Base-by-base conservation (phyloP, 2,113 vertebrate species). In the Anolis carolinensis region DNA sequence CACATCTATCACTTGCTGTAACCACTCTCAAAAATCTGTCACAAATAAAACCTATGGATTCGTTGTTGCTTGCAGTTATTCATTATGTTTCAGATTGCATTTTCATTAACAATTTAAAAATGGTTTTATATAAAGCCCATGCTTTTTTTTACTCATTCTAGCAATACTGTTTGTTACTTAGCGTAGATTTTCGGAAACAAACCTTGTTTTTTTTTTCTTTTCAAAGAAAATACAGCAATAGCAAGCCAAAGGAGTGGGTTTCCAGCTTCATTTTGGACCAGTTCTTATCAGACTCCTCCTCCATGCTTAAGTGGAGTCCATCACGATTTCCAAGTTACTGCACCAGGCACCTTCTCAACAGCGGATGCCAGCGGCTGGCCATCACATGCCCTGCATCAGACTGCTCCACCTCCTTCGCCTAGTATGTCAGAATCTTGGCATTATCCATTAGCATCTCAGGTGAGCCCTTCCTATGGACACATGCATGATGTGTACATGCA, bases 401-500 rank as follows among this genome's bases (percentile, higher is more conserved):
- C 96, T 90, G 95, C 96, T 91, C 95, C 98, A 0, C 93, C 97
- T 7, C 94, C 97, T 79, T 87, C 97, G 52, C 93, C 97, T 1
- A 82, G 96, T 0, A 94, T 96, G 27, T 93, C 97, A 0, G 98
- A 99, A 75, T 96, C 97, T 87, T 99, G 99, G 99, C 97, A 96
- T 83, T 99, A 99, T 92, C 96, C 97, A 79, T 95, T 99, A 91
- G 97, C 96, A 92, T 96, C 97, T 92, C 98, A 98, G 95, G 97
- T 97, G 94, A 95, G 96, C 81, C 95, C 97, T 0, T 93, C 97
- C 23, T 99, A 99, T 94, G 95, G 97, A 76, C 98, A 97, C 83
- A 94, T 99, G 94, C 98, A 98, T 82, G 98, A 99, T 0, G 91
- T 98, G 85, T 99, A 99, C 94, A 92, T 98, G 92, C 97, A 98